A percentile compares a stretch with the other conserved stretches of the same genome.
Conservation (phyloP, 2,888 invertebrate genomes). For the Lithosia quadra region DNA sequence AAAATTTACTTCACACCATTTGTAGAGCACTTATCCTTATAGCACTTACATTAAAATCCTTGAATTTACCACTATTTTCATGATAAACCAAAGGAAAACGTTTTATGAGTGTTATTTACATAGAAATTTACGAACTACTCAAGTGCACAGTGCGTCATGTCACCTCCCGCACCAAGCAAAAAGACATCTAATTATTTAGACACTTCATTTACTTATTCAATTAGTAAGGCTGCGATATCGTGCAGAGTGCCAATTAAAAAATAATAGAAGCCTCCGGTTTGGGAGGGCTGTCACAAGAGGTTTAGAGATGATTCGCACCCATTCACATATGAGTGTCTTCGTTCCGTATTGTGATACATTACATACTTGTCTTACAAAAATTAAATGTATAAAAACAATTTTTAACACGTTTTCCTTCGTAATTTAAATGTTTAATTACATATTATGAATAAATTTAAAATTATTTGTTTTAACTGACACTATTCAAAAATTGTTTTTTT, state of each 20-base stretch:
- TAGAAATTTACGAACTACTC: conserved; percentile 30
- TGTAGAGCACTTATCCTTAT: background rate
- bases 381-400: background rate
- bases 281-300: conserved; percentile 68
- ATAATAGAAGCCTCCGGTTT: conserved; percentile 77
- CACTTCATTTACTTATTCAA: conserved; percentile 85
- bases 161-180: conserved; percentile 66
- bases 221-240: conserved; percentile 80
- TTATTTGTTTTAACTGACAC: too few species aligned
- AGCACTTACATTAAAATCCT: background rate
- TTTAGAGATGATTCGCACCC: conserved; percentile 68
- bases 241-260: conserved; percentile 85
- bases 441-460: too few species aligned
- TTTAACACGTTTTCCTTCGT: background rate
- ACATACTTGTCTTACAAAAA: conserved; percentile 13
- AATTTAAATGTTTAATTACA: background rate
- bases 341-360: conserved; percentile 35
- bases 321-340: conserved; percentile 45
- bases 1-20: background rate
- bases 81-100: conserved; percentile 1
- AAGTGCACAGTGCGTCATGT: conserved; percentile 53
- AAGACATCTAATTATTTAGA: conserved; percentile 83
- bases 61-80: background rate
- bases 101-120: background rate
- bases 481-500: too few species aligned